Base-by-base conservation (phyloP, 2,113 vertebrate species). In the Dipodomys ordii region DNA sequence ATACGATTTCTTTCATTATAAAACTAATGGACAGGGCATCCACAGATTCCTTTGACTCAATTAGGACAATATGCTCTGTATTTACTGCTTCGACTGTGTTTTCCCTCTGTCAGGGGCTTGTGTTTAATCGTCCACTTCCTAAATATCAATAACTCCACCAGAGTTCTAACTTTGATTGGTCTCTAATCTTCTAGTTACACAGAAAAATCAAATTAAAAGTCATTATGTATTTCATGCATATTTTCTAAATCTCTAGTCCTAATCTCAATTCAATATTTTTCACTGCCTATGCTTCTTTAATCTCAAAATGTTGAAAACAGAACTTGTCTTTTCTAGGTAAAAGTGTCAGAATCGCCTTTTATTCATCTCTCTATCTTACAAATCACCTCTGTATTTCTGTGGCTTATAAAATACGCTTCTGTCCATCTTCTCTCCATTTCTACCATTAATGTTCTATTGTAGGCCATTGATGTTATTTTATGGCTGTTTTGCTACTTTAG, bases 261-360 rank as follows among this genome's bases (percentile, higher is more conserved):
- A 62, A 65, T 65, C 57, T 44, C 22, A 22, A 94, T 6, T 1
- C 35, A 62, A 1, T 60, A 60, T 68, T 91, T 83, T 91, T 82
- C 82, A 86, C 22, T 91, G 57, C 6, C 19, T 85, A 5, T 85
- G 15, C 80, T 49, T 85, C 87, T 88, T 93, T 94, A 13, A 83
- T 84, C 11, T 83, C 11, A 71, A 62, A 62, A 62, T 44, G 19
- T 71, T 91, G 44, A 74, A 91, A 94, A 49, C 19, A 76, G 22
- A 92, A 80, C 18, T 94, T 12, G 71, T 71, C 9, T 71, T 94
- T 68, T 28, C 20, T 84, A 44, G n/a, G 12, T 86, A 53, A 91
- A 88, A 65, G 57, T n/a, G 3, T 83, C 64, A 92, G 32, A 92
- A n/a, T 69, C 67, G 67, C 81, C 35, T 88, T 81, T 74, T 77